Evolutionary conservation across 2,888 invertebrate genomes (phyloP).

Genomic region (Agelastica alni): DNA sequence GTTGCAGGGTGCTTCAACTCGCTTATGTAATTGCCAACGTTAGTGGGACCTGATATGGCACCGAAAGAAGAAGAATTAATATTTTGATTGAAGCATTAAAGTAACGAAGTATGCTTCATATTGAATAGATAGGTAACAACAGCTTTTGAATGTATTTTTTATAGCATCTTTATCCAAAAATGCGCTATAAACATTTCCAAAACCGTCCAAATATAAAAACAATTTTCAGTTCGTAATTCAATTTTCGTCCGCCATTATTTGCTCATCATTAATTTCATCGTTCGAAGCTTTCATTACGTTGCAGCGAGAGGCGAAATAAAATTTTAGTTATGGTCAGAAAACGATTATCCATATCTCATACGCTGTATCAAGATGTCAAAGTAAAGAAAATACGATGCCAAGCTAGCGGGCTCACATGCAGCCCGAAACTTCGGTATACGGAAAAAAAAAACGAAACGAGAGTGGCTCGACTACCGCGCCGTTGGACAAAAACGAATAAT

Average conservation of each 20-base stretch:
- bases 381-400: constrained; percentile 47
- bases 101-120: too few species aligned
- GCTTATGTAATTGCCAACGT: too few species aligned
- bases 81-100: too few species aligned
- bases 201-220: not conserved
- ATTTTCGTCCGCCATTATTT: constrained; percentile 6
- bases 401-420: constrained; percentile 39
- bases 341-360: constrained; percentile 35
- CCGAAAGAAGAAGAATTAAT: too few species aligned
- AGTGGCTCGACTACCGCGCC: too few species aligned
- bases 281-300: constrained; percentile 15
- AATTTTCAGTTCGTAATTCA: constrained; percentile 13
- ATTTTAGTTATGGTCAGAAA: constrained; percentile 31
- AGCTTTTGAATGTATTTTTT: too few species aligned
- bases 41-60: too few species aligned
- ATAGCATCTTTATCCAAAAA: too few species aligned
- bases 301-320: constrained; percentile 18
- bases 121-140: too few species aligned
- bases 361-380: constrained; percentile 53
- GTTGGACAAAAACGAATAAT: too few species aligned
- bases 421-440: constrained; percentile 25
- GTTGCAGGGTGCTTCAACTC: too few species aligned
- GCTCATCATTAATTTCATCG: constrained; percentile 16
- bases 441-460: constrained; percentile 5
- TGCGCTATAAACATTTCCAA: not conserved